Conservation (phyloP, 2,888 invertebrate genomes). For the Pecten maximus region DNA sequence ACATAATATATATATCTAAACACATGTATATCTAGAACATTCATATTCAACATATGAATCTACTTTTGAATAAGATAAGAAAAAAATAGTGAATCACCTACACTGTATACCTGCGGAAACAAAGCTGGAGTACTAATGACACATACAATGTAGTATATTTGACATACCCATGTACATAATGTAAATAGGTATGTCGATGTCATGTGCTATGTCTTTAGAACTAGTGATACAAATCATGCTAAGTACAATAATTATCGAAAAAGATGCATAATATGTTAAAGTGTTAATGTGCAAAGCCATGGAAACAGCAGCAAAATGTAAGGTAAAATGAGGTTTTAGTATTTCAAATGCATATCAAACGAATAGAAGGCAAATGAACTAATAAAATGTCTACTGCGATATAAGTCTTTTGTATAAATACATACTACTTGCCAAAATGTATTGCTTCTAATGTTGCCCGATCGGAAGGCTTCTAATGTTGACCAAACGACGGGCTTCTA, state of each 20-base stretch:
- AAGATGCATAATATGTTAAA: constrained; percentile 32
- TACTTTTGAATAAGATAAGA: not conserved
- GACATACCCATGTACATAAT: not conserved
- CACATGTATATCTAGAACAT: constrained; percentile 19
- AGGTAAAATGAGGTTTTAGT: constrained; percentile 16
- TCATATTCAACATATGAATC: not conserved
- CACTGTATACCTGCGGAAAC: not conserved
- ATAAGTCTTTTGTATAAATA: not conserved
- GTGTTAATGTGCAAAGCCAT: constrained; percentile 33
- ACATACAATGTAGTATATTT: not conserved
- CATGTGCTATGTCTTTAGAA: not conserved
- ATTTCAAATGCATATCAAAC: constrained; percentile 32
- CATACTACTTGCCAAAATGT: not conserved
- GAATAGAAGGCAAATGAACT: constrained; percentile 25
- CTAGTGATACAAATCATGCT: constrained; percentile 26
- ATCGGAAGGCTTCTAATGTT: too few relatives aligned
- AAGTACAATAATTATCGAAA: constrained; percentile 25
- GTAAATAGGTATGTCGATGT: not conserved
- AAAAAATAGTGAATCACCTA: not conserved
- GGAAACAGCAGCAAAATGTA: constrained; percentile 29
- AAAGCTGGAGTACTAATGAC: not conserved
- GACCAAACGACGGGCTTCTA: too few relatives aligned
- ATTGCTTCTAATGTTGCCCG: too few relatives aligned
- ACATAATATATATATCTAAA: not conserved
- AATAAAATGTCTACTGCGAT: not conserved